Conservation (phyloP, 2,888 invertebrate genomes). For the Monochamus alternatus region DNA sequence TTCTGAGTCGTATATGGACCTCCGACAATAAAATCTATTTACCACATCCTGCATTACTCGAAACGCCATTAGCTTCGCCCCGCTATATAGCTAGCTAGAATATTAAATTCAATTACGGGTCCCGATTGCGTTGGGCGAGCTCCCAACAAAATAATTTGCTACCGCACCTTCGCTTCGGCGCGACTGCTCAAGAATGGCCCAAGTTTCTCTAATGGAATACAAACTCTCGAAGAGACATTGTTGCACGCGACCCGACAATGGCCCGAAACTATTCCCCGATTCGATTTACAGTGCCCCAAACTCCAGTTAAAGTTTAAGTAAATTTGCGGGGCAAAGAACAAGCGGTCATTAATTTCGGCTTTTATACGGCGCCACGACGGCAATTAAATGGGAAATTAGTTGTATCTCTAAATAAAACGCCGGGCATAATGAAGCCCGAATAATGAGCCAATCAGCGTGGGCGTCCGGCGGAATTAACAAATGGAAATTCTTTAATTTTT, state of each 20-base stretch:
- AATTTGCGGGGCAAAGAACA: slow-evolving; percentile 11
- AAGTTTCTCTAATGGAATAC: slow-evolving; percentile 29
- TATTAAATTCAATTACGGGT: slow-evolving; percentile 21
- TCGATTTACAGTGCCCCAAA: slow-evolving; percentile 20
- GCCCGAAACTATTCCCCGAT: slow-evolving; percentile 27
- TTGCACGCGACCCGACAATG: slow-evolving; percentile 24
- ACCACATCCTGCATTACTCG: not conserved
- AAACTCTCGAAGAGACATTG: slow-evolving; percentile 23
- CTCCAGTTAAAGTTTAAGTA: slow-evolving; percentile 18
- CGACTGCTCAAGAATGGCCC: slow-evolving; percentile 22
- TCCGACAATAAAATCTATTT: no score
- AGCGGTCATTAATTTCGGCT: slow-evolving; percentile 22
- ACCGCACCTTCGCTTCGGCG: slow-evolving; percentile 23
- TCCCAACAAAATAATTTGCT: slow-evolving; percentile 22
- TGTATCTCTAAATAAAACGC: not conserved
- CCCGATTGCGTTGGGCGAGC: slow-evolving; percentile 18
- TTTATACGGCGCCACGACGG: not conserved
- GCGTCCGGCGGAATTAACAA: not conserved
- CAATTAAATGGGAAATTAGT: not conserved
- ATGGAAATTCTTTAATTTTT: not conserved
- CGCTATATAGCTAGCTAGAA: no score
- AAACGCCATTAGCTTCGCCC: not conserved
- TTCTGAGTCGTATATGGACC: no score
- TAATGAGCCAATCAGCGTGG: not conserved
- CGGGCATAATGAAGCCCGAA: not conserved